A percentile compares a stretch with the other conserved stretches of the same genome.
Evolutionary conservation across 2,888 invertebrate species (phyloP).

Genomic region (Tetragonula carbonaria): DNA sequence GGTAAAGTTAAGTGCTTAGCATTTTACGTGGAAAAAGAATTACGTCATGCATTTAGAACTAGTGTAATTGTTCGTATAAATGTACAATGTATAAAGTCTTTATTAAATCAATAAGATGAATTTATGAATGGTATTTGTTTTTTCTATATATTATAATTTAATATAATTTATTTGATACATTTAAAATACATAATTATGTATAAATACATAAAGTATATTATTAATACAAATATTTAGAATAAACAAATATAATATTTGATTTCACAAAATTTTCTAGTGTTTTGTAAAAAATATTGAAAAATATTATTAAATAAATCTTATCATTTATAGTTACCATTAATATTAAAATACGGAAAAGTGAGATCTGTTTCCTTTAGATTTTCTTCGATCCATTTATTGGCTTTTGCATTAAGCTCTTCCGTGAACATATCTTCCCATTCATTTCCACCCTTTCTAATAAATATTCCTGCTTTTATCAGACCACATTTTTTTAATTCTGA

Average conservation of each 20-base stretch:
- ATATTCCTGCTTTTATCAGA: slow-evolving; percentile 86
- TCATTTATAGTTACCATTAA: slow-evolving; percentile 24
- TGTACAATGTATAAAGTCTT: neutral
- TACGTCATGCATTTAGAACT: slow-evolving; percentile 75
- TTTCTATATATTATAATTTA: neutral
- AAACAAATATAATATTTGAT: neutral
- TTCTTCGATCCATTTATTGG: slow-evolving; percentile 89
- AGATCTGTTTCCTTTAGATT: slow-evolving; percentile 87
- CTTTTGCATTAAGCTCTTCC: slow-evolving; percentile 87
- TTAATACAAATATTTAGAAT: too few relatives aligned
- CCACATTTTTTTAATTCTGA: slow-evolving; percentile 88
- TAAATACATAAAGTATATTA: neutral
- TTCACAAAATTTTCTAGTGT: neutral
- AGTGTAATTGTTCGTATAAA: slow-evolving; percentile 71
- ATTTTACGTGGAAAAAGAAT: slow-evolving; percentile 70
- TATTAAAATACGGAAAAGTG: slow-evolving; percentile 84
- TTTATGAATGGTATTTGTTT: neutral
- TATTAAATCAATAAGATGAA: neutral
- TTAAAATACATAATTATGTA: neutral
- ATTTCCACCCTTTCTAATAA: slow-evolving; percentile 88
- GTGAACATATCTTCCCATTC: slow-evolving; percentile 91
- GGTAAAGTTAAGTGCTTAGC: slow-evolving; percentile 88
- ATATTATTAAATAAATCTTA: neutral
- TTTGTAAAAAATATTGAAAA: neutral
- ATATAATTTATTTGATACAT: neutral